Evolutionary conservation across 2,113 vertebrate species (phyloP).

Genomic region (Notarius lentiginosus): DNA sequence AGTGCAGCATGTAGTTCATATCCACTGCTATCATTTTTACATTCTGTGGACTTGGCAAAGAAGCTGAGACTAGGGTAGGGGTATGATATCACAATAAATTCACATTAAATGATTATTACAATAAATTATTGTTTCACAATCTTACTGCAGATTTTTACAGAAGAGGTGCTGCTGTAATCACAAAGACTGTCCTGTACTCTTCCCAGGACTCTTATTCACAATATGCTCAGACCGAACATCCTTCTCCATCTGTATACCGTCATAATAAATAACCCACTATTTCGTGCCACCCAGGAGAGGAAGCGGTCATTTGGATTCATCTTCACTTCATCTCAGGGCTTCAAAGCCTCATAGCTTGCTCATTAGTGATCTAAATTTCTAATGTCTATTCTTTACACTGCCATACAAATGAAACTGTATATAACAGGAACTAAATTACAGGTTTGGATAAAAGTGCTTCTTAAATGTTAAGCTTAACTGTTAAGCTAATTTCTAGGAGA

Average conservation of each 20-base stretch:
- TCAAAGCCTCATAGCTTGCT: not conserved
- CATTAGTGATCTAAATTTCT: not conserved
- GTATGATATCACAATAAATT: not conserved
- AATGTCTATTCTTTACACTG: not conserved
- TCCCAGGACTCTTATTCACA: not conserved
- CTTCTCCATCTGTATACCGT: not conserved
- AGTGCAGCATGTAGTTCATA: conserved; percentile 35
- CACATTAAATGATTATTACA: not conserved
- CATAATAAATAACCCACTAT: not conserved
- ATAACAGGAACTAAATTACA: not conserved
- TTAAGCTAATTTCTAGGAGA: too few relatives aligned
- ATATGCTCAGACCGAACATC: not conserved
- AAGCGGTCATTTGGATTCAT: not conserved
- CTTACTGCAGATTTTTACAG: not conserved
- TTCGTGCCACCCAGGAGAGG: not conserved
- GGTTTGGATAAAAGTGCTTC: too few relatives aligned
- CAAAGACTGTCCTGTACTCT: not conserved
- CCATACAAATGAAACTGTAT: not conserved
- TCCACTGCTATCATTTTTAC: conserved; percentile 39
- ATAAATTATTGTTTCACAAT: not conserved
- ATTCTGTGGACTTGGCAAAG: conserved; percentile 20
- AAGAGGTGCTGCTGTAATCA: not conserved
- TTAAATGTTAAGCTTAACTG: too few relatives aligned
- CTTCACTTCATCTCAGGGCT: not conserved
- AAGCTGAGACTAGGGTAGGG: conserved; percentile 1